Base-by-base conservation (phyloP, 2,888 invertebrate species). In the Penaeus monodon region DNA sequence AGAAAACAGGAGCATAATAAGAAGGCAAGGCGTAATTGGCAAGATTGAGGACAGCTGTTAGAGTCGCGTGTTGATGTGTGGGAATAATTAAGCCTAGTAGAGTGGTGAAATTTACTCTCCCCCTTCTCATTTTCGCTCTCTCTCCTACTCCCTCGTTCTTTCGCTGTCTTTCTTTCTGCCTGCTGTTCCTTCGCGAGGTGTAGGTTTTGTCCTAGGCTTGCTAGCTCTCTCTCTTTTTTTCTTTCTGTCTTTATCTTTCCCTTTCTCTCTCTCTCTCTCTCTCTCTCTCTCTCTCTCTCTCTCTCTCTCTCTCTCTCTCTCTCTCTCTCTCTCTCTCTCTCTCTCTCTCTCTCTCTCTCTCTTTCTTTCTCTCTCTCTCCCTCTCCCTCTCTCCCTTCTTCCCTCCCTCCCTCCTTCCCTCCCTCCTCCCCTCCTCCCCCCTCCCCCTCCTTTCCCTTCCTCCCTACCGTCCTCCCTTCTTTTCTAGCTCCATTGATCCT, bases 261-360 rank as follows among this genome's bases (percentile, higher is more conserved):
- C 76, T 27, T 38, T 76, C 76, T 76, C 76, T 27, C n/a, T 76
- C 76, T 27, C 76, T 76, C 76, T 24, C 76, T 27, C 27, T 27
- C 27, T 27, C 27, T 27, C 27, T 27, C 27, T 27, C 27, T 27
- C 27, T 27, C 27, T 27, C 27, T 27, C 27, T n/a, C 68, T 68
- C 68, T 68, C 68, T 68, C 68, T 68, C 68, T 68, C 68, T 68
- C 68, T 68, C 68, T 68, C 68, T 68, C 68, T 68, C 68, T 68
- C 68, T 68, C 68, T 68, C 68, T 68, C 68, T 68, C 68, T 68
- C 68, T 68, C 68, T 68, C 68, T 68, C 68, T 68, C 68, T 20
- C 68, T 68, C 68, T 68, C 68, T 38, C n/a, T n/a, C 68, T 68
- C 68, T 68, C 68, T 68, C 68, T 68, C 68, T 68, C 68, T 68